These are phyloP conservation scores for Atherinomorus stipes DNA, from an alignment of 2,113 vertebrate genomes.

Conservation along the genomic window DNA sequence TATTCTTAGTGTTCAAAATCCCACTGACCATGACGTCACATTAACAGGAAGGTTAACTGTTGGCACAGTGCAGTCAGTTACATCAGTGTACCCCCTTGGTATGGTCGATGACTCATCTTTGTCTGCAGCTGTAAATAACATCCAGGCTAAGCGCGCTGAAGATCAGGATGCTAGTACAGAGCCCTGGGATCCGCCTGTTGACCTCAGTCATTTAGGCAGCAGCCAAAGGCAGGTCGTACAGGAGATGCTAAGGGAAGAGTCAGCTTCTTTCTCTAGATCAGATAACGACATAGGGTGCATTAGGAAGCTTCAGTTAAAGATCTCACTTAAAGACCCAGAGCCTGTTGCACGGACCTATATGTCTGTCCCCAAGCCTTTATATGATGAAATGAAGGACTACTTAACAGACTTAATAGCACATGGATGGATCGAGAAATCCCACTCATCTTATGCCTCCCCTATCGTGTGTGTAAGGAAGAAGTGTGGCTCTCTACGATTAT, in stretches of 20 bases:
- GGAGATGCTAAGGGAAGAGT: slow-evolving; percentile 7
- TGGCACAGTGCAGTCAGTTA: slow-evolving; percentile 13
- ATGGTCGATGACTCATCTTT: not conserved
- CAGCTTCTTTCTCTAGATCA: not conserved
- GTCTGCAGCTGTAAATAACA: not conserved
- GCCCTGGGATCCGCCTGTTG: not conserved
- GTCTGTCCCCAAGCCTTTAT: not conserved
- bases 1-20: slow-evolving; percentile 25
- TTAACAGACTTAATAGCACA: not conserved
- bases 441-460: too few species aligned
- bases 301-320: not conserved
- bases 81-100: slow-evolving; percentile 2
- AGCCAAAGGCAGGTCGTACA: not conserved
- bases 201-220: not conserved
- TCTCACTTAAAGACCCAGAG: not conserved
- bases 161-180: not conserved
- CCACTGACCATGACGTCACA: slow-evolving; percentile 22
- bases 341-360: not conserved
- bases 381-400: slow-evolving; percentile 12
- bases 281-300: not conserved
- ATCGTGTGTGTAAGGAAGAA: slow-evolving; percentile 8
- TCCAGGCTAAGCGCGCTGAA: not conserved
- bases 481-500: not conserved
- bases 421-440: not conserved
- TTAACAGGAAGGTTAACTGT: not conserved